Conservation (phyloP, 2,888 invertebrate species). For the Tridacna crocea region DNA sequence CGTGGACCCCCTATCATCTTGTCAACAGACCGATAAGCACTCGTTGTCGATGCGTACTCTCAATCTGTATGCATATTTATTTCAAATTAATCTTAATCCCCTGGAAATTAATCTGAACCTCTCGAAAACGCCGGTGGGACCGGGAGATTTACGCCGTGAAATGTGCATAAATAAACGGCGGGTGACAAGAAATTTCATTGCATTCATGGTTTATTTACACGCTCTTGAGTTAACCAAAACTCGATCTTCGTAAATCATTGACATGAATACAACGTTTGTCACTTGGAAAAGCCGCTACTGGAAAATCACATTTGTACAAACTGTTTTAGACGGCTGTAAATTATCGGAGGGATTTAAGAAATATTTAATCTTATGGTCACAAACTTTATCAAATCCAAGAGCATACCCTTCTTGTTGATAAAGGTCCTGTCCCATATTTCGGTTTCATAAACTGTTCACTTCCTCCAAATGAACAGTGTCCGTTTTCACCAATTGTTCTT, state of each 20-base stretch:
- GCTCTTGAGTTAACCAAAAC: conserved; percentile 47
- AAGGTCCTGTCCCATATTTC: neutral
- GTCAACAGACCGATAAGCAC: conserved; percentile 26
- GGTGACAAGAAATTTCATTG: conserved; percentile 46
- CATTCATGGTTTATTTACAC: conserved; percentile 46
- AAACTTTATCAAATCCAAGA: neutral
- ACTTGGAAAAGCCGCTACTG: conserved; percentile 17
- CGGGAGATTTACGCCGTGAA: conserved; percentile 46
- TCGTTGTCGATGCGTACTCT: conserved; percentile 2
- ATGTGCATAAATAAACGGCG: conserved; percentile 49
- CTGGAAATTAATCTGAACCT: conserved; percentile 53
- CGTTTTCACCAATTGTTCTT: no score
- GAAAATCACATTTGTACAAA: conserved; percentile 27
- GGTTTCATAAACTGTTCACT: no score
- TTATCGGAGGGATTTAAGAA: conserved; percentile 16
- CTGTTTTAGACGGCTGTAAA: conserved; percentile 23
- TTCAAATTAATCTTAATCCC: conserved; percentile 45
- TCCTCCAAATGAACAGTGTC: no score
- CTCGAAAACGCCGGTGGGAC: conserved; percentile 47
- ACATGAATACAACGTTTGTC: conserved; percentile 41
- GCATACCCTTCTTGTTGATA: neutral
- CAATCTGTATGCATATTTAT: conserved; percentile 50
- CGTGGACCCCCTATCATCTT: conserved; percentile 22
- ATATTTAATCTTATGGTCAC: conserved; percentile 27
- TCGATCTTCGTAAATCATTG: conserved; percentile 44